These are phyloP conservation scores for Atta texana DNA, from an alignment of 1,140 invertebrate species.

Conservation along the genomic window DNA sequence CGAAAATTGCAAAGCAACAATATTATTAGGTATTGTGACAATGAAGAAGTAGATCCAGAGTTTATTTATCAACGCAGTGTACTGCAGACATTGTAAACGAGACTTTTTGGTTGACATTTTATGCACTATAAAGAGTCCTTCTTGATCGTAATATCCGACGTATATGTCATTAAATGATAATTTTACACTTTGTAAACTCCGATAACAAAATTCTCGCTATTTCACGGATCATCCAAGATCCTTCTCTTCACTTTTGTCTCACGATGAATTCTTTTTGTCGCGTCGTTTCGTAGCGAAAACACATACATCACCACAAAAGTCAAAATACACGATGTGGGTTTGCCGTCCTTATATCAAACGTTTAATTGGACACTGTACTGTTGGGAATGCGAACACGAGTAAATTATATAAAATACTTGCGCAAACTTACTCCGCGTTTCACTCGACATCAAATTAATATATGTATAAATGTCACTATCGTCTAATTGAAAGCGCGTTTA, in stretches of 20 bases:
- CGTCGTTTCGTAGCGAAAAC: conserved; percentile 10
- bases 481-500: neutral
- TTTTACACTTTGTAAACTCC: conserved; percentile 62
- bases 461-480: conserved; percentile 8
- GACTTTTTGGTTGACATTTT: conserved; percentile 26
- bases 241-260: conserved; percentile 7
- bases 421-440: conserved; percentile 8
- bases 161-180: conserved; percentile 41
- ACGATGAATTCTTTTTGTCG: conserved; percentile 64
- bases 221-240: conserved; percentile 40
- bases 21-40: neutral
- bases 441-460: conserved; percentile 20
- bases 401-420: conserved; percentile 61
- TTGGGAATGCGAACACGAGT: conserved; percentile 57
- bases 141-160: neutral
- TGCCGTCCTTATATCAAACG: conserved; percentile 66
- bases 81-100: neutral
- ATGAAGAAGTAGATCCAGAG: neutral
- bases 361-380: conserved; percentile 69
- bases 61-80: neutral
- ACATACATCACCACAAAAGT: conserved; percentile 49
- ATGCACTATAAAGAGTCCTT: conserved; percentile 36
- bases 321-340: conserved; percentile 58
- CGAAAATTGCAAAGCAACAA: neutral
- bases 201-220: conserved; percentile 23